Evolutionary conservation across 2,888 invertebrate genomes (phyloP), one percentile per base, ranked within the genome.

Genomic region (Ichneumoninae sp.): DNA sequence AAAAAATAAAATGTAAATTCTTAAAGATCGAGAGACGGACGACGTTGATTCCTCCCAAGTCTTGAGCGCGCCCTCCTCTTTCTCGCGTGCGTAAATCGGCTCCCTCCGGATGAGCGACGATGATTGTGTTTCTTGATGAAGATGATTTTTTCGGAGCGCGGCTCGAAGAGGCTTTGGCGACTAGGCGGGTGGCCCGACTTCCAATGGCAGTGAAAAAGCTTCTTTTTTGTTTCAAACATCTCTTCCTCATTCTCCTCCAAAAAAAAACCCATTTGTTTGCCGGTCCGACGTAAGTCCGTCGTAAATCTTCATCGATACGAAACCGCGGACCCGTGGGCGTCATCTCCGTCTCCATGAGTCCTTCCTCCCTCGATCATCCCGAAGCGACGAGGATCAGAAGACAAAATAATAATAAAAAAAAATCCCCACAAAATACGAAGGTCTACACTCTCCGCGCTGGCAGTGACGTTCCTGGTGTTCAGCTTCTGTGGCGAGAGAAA

Each of bases 401-500:
- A 30, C 1, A 44, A 66, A 44, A 26, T 52, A 79, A 50, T 52
- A 22, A 22, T 36, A 16, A 54, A 75, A 75, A 77, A 85, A 71
- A 63, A 63, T 83, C 26, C 57, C 57, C 57, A 52, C 76, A 40
- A 26, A 19, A 50, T 80, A 75, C 81, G 80, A 85, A 86, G 84
- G 77, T 87, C 81, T 82, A 81, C 83, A 63, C 79, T 87, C 83
- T 82, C 76, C 83, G 68, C 79, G 79, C 66, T 80, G 86, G 83
- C 87, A 88, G 88, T 87, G 81, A 85, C 83, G 69, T 81, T 86
- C 54, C 66, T 74, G 82, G 83, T 86, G 85, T 75, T 88, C 81
- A 86, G 85, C 82, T 82, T 88, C 88, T 88, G 88, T 44, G 87
- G 87, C 75, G 74, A 88, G 33, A 88, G 74, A 65, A 81, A 83